Base-by-base conservation (phyloP, 1,140 invertebrate genomes). In the Drosophila neocordata region DNA sequence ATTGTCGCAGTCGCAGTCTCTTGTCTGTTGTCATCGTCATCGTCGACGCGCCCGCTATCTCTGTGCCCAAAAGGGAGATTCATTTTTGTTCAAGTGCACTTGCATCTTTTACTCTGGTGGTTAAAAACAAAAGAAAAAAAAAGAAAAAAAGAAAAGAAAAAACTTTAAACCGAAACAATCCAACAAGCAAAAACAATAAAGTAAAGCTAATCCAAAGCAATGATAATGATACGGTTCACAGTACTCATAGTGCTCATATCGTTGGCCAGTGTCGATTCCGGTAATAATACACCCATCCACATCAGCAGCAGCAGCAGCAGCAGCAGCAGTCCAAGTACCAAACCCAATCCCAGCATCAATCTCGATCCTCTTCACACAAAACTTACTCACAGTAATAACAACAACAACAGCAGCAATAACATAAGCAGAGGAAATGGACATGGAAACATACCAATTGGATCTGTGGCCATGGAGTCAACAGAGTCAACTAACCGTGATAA, bases 261-360 rank as follows among this genome's bases (percentile, higher is more conserved):
- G 48, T 37, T 90, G 79, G 73, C 68, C 70, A 87, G 76, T 71
- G 87, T 89, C 71, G 87, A 90, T 62, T 90, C 87, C 64, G 87
- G 87, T 65, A 79, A 77, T 22, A 88, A 88, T 27, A 24, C 38
- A 68, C 72, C 63, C 37, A 15, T 27, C 35, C 9, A 37, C 41
- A 18, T 56, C 58, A 24, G 24, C 24, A n/a, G n/a, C n/a, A 31
- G 27, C 5, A 31, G 6, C 27, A 31, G 27, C n/a, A n/a, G n/a
- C n/a, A 31, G 27, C 5, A 31, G 6, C 27, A 31, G 27, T 31
- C 27, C 27, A 31, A 31, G 37, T 61, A n/a, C 69, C 34, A 31
- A 34, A 11, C 31, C 18, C 37, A 12, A 24, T 38, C 44, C n/a
- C 27, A 51, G 41, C 69, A 65, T 20, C 74, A 71, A 15, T 15